phyloP scores from a whole-genome alignment of 2,888 invertebrate genomes.

The Dinocampus coccinellae region DNA sequence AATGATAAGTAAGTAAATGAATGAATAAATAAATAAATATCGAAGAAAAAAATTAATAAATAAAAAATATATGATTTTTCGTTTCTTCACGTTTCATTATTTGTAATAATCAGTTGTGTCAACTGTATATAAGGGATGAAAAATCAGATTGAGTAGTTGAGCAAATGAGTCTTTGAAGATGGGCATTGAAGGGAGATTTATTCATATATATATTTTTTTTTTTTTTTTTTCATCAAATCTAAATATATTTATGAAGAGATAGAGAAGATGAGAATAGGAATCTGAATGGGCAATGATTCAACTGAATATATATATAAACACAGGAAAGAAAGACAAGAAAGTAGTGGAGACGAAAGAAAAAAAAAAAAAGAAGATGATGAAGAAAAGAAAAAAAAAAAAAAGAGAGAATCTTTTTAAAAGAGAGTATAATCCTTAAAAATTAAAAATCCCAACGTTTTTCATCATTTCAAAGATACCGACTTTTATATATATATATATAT shows the following conservation, averaged over 20 bases:
- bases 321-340: background rate
- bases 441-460: slow-evolving; percentile 62
- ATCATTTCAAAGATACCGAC: slow-evolving; percentile 42
- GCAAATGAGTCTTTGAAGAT: background rate
- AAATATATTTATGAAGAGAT: no score
- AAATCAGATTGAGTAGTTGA: background rate
- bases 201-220: background rate
- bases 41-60: background rate
- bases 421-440: slow-evolving; percentile 64
- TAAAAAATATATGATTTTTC: no score
- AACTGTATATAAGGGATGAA: background rate
- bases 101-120: background rate
- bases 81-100: background rate
- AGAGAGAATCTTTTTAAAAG: background rate
- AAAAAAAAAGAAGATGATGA: background rate
- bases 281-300: background rate
- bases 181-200: background rate
- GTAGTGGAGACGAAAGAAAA: background rate
- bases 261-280: background rate
- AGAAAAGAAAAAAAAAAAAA: slow-evolving; percentile 3
- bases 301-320: background rate
- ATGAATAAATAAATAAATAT: background rate
- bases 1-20: background rate
- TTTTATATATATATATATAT: background rate
- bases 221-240: no score